A percentile compares a stretch with the other conserved stretches of the same genome.
Evolutionary conservation across 2,113 vertebrate species (phyloP).

Genomic region (Orthochromis indermauri): DNA sequence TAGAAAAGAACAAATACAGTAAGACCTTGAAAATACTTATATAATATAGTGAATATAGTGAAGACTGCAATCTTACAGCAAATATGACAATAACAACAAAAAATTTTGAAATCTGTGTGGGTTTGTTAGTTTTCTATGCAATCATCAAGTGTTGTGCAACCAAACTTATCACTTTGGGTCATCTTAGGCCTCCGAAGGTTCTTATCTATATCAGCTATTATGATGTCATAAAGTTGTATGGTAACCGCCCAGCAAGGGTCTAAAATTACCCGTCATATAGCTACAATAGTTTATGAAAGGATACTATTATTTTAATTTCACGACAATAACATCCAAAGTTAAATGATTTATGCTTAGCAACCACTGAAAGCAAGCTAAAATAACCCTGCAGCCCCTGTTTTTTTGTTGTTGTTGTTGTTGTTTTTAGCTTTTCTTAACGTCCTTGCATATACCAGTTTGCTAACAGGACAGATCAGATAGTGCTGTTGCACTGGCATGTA

Average conservation of each 20-base stretch:
- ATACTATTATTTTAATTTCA: background rate
- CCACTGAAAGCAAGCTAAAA: background rate
- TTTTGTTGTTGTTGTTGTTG: background rate
- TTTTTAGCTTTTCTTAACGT: background rate
- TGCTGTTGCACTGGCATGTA: background rate
- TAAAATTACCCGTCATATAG: accelerated
- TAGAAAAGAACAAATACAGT: background rate
- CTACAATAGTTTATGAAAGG: background rate
- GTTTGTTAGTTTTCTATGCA: background rate
- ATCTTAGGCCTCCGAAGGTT: background rate
- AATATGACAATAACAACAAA: background rate
- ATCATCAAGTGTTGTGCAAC: background rate
- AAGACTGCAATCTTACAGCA: background rate
- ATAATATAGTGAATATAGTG: accelerated
- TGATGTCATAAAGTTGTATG: background rate
- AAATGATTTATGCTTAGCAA: background rate
- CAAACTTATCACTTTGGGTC: background rate
- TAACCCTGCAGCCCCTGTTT: background rate
- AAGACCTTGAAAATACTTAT: background rate
- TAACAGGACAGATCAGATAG: background rate
- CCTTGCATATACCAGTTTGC: accelerated
- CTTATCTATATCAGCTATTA: accelerated
- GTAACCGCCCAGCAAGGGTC: accelerated
- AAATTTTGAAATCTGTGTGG: accelerated
- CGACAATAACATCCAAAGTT: background rate